Conservation (phyloP, 1,140 invertebrate genomes). For the Apocrypta bakeri region DNA sequence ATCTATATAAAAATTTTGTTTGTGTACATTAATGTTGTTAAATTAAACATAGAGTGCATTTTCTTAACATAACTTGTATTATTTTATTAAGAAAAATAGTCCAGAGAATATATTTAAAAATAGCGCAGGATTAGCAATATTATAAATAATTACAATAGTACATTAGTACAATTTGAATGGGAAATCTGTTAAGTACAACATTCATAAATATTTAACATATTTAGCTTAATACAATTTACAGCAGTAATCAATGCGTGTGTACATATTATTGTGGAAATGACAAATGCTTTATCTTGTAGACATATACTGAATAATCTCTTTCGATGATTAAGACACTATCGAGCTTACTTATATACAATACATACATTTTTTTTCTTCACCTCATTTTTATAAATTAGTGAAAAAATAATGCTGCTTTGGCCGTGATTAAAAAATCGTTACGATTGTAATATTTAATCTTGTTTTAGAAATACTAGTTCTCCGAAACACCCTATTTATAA, state of each 20-base stretch:
- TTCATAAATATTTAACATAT: slow-evolving; percentile 57
- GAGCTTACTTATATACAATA: slow-evolving; percentile 54
- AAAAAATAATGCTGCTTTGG: slow-evolving; percentile 75
- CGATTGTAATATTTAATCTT: slow-evolving; percentile 54
- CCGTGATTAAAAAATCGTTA: slow-evolving; percentile 67
- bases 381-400: slow-evolving; percentile 68
- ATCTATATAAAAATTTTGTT: no score
- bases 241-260: slow-evolving; percentile 45
- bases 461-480: slow-evolving; percentile 57
- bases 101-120: slow-evolving; percentile 47
- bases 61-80: slow-evolving; percentile 21
- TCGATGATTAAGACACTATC: slow-evolving; percentile 43
- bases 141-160: slow-evolving; percentile 57
- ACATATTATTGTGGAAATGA: slow-evolving; percentile 33
- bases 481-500: slow-evolving; percentile 50
- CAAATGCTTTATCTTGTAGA: slow-evolving; percentile 38
- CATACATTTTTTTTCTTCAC: slow-evolving; percentile 49
- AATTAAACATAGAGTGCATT: no score
- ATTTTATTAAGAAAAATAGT: slow-evolving; percentile 61
- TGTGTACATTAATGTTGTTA: no score
- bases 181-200: slow-evolving; percentile 64
- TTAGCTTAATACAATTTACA: slow-evolving; percentile 52
- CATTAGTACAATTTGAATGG: slow-evolving; percentile 54
- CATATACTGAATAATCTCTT: slow-evolving; percentile 49
- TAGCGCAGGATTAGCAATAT: slow-evolving; percentile 55